Evolutionary conservation across 2,113 vertebrate genomes (phyloP).

Genomic region (Melanostigma gelatinosum): DNA sequence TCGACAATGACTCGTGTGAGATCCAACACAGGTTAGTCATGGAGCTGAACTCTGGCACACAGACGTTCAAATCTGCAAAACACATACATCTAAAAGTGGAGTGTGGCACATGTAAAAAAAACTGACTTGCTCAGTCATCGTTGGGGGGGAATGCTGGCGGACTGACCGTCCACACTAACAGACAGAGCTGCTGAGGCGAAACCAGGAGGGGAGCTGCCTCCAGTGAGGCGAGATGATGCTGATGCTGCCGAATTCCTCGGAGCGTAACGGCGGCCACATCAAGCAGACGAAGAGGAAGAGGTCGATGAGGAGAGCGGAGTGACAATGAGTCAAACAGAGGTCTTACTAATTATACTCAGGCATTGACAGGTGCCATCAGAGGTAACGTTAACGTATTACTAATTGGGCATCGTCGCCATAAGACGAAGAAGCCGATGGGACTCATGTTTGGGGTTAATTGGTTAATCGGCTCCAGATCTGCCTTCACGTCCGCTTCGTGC

Average conservation of each 20-base stretch:
- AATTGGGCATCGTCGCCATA: background rate
- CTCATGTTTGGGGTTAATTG: constrained; percentile 22
- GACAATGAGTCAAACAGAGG: constrained; percentile 32
- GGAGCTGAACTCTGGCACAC: background rate
- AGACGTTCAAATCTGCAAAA: background rate
- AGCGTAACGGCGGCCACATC: constrained; percentile 43
- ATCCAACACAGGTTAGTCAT: constrained; percentile 7
- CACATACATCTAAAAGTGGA: background rate
- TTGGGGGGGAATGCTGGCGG: constrained; percentile 7
- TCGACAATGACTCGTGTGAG: background rate
- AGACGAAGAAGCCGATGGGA: constrained; percentile 15
- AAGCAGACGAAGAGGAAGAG: constrained; percentile 47
- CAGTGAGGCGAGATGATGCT: constrained; percentile 59
- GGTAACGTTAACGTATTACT: constrained; percentile 33
- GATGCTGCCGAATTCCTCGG: constrained; percentile 25
- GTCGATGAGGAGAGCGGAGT: constrained; percentile 12
- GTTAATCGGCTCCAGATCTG: constrained; percentile 21
- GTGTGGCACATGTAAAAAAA: background rate
- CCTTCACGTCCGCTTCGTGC: constrained; percentile 8
- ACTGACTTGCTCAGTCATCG: background rate
- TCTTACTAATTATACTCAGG: constrained; percentile 47
- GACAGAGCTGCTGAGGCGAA: constrained; percentile 43
- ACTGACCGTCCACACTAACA: constrained; percentile 26
- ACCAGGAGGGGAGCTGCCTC: constrained; percentile 38
- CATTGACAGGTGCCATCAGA: constrained; percentile 17